Base-by-base conservation (phyloP, 2,888 invertebrate genomes). In the Gymnosoma rotundatum region DNA sequence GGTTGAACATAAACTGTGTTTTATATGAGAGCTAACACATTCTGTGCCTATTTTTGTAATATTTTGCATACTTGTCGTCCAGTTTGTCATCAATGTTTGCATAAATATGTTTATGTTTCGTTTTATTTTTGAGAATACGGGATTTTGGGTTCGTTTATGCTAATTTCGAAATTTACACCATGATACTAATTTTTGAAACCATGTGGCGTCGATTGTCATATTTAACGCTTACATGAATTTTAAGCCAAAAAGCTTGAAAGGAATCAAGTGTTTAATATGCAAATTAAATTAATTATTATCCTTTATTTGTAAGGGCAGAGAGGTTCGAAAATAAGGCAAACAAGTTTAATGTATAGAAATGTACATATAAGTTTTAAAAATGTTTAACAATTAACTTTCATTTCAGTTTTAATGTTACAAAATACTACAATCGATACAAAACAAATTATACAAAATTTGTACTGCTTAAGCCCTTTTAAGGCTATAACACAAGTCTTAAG, bases 1-100 rank as follows among this genome's bases (percentile, higher is more conserved):
- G 73, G 73, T 60, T 73, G 45, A 64, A 78, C 80, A 84, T 60
- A 56, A 70, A 63, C 60, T 70, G 32, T 78, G 16, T 50, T 56
- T 64, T 45, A 50, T 73, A 79, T 67, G 60, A 38, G 45, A 50
- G 18, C 32, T n/a, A 50, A 25, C 38, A 69, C n/a, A 70, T 58
- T 81, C 70, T 70, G 21, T 76, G 81, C 75, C 81, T 76, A 82
- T 75, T 70, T 82, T n/a, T 70, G 75, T 76, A 21, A 83, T 38
- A 80, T 78, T 81, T 81, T 64, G 48, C 70, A 78, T 72, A 81
- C 73, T 84, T 84, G 81, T 84, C 78, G 78, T 70, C 70, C 84
- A 81, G 78, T 74, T 84, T 84, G 84, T 78, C 78, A 70, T 50
- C 52, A 14, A 60, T 36, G 16, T 38, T 67, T 45, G 54, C 45